These are phyloP conservation scores for Poecilia gillii DNA, from an alignment of 2,797 vertebrate genomes.

Conservation along the genomic window DNA sequence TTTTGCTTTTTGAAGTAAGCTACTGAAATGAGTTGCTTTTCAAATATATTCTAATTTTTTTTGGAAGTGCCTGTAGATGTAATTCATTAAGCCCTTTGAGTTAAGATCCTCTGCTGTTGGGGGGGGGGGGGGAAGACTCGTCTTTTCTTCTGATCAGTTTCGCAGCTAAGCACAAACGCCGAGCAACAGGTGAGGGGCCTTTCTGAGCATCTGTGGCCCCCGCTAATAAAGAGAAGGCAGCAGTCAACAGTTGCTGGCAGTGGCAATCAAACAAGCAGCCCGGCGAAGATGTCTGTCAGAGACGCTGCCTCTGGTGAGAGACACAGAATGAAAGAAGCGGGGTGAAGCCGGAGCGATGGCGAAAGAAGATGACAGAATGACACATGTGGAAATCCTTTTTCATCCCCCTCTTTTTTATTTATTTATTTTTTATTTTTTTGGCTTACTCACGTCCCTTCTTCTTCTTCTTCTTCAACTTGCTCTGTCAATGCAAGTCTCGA, in stretches of 20 bases:
- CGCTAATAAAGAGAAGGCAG: constrained; percentile 54
- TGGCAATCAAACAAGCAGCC: constrained; percentile 64
- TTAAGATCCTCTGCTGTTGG: constrained; percentile 59
- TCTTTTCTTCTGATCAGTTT: constrained; percentile 66
- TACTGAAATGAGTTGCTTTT: not conserved
- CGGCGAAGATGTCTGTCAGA: constrained; percentile 64
- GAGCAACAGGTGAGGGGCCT: constrained; percentile 73
- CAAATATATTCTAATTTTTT: not conserved
- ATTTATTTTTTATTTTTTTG: not conserved
- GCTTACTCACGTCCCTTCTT: constrained; percentile 10
- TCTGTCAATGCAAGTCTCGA: constrained; percentile 59
- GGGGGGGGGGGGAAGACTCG: constrained; percentile 34
- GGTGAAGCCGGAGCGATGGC: constrained; percentile 48
- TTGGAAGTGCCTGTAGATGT: constrained; percentile 50
- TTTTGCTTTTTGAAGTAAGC: not conserved
- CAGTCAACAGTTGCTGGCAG: constrained; percentile 62
- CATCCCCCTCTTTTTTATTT: constrained; percentile 41
- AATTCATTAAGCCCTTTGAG: constrained; percentile 66
- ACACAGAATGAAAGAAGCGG: constrained; percentile 46
- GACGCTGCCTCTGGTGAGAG: constrained; percentile 63
- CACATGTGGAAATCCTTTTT: constrained; percentile 57
- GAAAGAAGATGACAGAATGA: constrained; percentile 70
- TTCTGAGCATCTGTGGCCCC: constrained; percentile 55
- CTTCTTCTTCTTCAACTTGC: constrained; percentile 50
- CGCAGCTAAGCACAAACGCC: constrained; percentile 68